Conservation (phyloP, 2,888 invertebrate species). For the Neelides folsomi region DNA sequence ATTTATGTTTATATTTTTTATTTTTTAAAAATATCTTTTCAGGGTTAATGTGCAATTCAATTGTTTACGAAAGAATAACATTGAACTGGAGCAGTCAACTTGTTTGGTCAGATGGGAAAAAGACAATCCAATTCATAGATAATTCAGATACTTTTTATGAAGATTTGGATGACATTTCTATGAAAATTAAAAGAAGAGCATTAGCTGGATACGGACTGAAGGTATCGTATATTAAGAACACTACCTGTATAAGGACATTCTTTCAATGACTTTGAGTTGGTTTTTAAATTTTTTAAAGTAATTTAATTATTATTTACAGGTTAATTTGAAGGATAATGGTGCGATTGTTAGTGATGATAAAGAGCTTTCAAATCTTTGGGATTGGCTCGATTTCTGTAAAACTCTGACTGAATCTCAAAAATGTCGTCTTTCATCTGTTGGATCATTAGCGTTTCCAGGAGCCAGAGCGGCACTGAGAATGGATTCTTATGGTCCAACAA, state of each 20-base stretch:
- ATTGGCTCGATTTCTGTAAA: slow-evolving; percentile 60
- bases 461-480: slow-evolving; percentile 25
- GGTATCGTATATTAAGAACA: slow-evolving; percentile 40
- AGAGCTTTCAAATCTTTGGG: slow-evolving; percentile 66
- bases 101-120: slow-evolving; percentile 61
- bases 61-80: slow-evolving; percentile 67
- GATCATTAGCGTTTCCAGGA: slow-evolving; percentile 25
- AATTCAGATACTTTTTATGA: slow-evolving; percentile 44
- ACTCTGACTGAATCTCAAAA: slow-evolving; percentile 48
- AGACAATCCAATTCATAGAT: slow-evolving; percentile 49
- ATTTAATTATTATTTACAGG: slow-evolving; percentile 41
- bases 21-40: too few species aligned
- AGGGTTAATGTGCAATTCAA: slow-evolving; percentile 57
- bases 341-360: slow-evolving; percentile 54
- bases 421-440: slow-evolving; percentile 23
- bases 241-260: not conserved
- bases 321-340: slow-evolving; percentile 64
- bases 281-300: not conserved
- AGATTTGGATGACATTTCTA: slow-evolving; percentile 54
- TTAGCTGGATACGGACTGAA: slow-evolving; percentile 63
- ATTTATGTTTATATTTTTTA: too few species aligned
- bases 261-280: not conserved
- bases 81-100: slow-evolving; percentile 65
- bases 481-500: slow-evolving; percentile 11
- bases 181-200: slow-evolving; percentile 58